Conservation (phyloP, 2,797 vertebrate species). For the Eupleurogrammus muticus region DNA sequence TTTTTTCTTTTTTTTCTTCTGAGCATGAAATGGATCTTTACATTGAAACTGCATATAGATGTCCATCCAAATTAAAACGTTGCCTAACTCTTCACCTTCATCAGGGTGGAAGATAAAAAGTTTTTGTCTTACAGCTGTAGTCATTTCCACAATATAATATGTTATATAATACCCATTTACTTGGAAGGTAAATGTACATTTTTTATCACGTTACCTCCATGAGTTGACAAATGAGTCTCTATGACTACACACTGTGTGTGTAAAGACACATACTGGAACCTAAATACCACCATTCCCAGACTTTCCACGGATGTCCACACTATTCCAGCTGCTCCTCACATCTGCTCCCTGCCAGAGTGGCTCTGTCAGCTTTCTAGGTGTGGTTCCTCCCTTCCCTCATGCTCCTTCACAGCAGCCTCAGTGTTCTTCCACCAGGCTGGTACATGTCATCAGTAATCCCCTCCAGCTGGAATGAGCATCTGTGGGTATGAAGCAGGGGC, state of each 20-base stretch:
- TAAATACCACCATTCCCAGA: conserved; percentile 1
- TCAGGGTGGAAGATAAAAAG: too few relatives aligned
- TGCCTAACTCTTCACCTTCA: too few relatives aligned
- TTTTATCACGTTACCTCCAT: not conserved
- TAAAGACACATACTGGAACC: not conserved
- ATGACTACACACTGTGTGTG: not conserved
- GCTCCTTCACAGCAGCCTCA: conserved; percentile 63
- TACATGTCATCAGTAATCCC: conserved; percentile 76
- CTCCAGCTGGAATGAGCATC: conserved; percentile 74
- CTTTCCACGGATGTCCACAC: conserved; percentile 23
- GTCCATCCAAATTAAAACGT: too few relatives aligned
- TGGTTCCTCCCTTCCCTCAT: conserved; percentile 70
- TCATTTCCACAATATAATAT: too few relatives aligned
- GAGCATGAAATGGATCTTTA: not conserved
- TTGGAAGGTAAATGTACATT: too few relatives aligned
- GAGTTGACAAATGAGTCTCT: not conserved
- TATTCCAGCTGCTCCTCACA: conserved; percentile 60
- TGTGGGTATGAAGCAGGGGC: conserved; percentile 53
- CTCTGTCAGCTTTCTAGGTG: conserved; percentile 77
- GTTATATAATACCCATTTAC: too few relatives aligned
- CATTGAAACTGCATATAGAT: not conserved
- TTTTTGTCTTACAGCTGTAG: too few relatives aligned
- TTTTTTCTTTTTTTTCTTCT: not conserved
- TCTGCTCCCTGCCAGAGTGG: conserved; percentile 51
- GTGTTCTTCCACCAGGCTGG: conserved; percentile 70